A percentile compares a stretch with the other conserved stretches of the same genome.
Conservation (phyloP, 2,113 vertebrate species). For the Notarius lentiginosus region DNA sequence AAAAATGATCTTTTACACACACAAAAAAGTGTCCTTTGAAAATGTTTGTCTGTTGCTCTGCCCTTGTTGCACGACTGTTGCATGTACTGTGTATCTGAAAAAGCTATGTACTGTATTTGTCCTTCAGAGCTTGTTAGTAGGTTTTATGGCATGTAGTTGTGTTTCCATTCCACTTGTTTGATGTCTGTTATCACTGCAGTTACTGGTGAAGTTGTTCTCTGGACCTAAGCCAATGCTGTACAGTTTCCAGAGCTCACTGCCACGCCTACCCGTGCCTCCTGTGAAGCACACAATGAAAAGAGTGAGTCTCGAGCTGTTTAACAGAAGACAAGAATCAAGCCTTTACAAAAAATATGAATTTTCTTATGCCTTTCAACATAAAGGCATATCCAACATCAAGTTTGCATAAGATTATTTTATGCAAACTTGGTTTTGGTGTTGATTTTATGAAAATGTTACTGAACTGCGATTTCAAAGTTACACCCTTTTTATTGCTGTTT, state of each 20-base stretch:
- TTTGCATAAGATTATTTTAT: not conserved
- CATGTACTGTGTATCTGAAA: not conserved
- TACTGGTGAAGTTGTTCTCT: conserved; percentile 89
- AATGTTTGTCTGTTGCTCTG: not conserved
- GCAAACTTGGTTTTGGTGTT: not conserved
- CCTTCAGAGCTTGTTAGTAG: not conserved
- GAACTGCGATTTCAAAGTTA: not conserved
- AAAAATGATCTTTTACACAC: too few relatives aligned
- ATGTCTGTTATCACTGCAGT: conserved; percentile 60
- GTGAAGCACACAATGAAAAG: conserved; percentile 84
- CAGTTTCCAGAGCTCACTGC: conserved; percentile 94
- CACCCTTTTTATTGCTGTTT: not conserved
- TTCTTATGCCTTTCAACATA: not conserved
- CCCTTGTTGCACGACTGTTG: not conserved
- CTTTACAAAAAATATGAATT: not conserved
- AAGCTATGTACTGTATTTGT: conserved; percentile 5
- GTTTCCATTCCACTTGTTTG: conserved; percentile 9
- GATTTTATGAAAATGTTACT: not conserved
- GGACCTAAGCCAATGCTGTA: conserved; percentile 93
- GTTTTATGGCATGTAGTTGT: conserved; percentile 16
- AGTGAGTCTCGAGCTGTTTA: conserved; percentile 66
- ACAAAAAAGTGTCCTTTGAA: not conserved
- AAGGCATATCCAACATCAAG: not conserved
- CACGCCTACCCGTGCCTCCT: conserved; percentile 84
- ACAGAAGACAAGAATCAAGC: not conserved